Evolutionary conservation across 2,113 vertebrate species (phyloP), one percentile per base, ranked within the genome.

Genomic region (Panurus biarmicus): DNA sequence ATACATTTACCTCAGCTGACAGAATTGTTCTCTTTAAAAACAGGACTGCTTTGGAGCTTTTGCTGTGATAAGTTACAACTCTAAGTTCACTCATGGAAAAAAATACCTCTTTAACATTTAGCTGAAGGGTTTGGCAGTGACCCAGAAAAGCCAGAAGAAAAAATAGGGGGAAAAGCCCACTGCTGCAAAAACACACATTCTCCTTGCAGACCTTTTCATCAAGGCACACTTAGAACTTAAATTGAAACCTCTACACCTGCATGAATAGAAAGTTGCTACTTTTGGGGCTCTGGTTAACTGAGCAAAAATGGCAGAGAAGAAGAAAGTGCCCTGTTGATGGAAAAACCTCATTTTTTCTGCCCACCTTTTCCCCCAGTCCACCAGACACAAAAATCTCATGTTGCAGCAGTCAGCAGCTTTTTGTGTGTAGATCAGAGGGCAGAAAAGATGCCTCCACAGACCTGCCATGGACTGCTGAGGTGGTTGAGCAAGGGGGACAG

Each of bases 11-110:
- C 26, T 74, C 56, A 83, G 40, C 40, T 2, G 1, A 56, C 40
- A 81, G 48, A 96, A 93, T 44, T n/a, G 47, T 64, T 74, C 81
- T 36, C 62, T 89, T 85, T 82, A 64, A 91, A 95, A 94, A 69
- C 1, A 85, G 65, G 40, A n/a, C 25, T 9, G 22, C 4, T 79
- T 54, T 25, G 53, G 35, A 85, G 53, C 22, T 89, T 93, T 89
- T 78, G 17, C 71, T 75, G 22, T 53, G 61, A 9, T 78, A 78
- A 60, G 22, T 81, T 89, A 78, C 36, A 75, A 53, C 40, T 81
- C 40, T 56, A 78, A 69, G 62, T 72, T 81, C 25, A 50, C 48
- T 50, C 28, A 11, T 8, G 74, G 36, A 57, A 94, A 69, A 90
- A 93, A 91, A 38, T 8, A 48, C 6, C 57, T 33, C 36, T 78